Percentiles rank a stretch among this genome's conserved stretches.
phyloP scores from a whole-genome alignment of 2,888 invertebrate genomes.

The Chrysotoxum bicinctum region DNA sequence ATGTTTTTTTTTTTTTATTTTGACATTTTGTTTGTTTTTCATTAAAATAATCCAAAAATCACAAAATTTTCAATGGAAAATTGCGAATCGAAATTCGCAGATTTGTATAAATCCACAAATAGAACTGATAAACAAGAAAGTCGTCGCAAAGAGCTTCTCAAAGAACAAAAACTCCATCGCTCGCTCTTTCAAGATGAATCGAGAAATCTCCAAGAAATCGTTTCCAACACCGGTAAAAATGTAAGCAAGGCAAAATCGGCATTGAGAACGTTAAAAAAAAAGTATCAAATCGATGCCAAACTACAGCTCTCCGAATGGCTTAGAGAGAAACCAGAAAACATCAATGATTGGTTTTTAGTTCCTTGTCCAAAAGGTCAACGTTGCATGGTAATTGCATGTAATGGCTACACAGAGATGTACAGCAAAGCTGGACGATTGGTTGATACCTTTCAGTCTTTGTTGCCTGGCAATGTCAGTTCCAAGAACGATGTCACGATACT shows the following conservation, averaged over 20 bases:
- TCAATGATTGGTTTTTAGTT: constrained; percentile 88
- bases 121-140: constrained; percentile 74
- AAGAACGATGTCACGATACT: constrained; percentile 82
- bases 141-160: constrained; percentile 76
- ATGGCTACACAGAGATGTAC: constrained; percentile 87
- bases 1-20: background rate
- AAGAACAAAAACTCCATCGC: constrained; percentile 78
- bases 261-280: constrained; percentile 51
- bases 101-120: constrained; percentile 42
- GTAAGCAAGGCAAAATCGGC: constrained; percentile 19
- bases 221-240: constrained; percentile 14
- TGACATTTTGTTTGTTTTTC: background rate
- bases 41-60: background rate
- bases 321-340: constrained; percentile 90
- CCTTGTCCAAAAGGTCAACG: constrained; percentile 93
- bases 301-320: constrained; percentile 98
- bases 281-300: constrained; percentile 77
- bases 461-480: constrained; percentile 77
- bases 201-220: constrained; percentile 61
- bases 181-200: constrained; percentile 76
- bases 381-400: constrained; percentile 89
- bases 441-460: constrained; percentile 82
- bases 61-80: constrained; percentile 35
- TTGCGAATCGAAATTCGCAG: constrained; percentile 41
- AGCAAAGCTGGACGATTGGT: constrained; percentile 85